These are phyloP conservation scores for Trilocha varians DNA, from an alignment of 2,888 invertebrate genomes.

Conservation along the genomic window DNA sequence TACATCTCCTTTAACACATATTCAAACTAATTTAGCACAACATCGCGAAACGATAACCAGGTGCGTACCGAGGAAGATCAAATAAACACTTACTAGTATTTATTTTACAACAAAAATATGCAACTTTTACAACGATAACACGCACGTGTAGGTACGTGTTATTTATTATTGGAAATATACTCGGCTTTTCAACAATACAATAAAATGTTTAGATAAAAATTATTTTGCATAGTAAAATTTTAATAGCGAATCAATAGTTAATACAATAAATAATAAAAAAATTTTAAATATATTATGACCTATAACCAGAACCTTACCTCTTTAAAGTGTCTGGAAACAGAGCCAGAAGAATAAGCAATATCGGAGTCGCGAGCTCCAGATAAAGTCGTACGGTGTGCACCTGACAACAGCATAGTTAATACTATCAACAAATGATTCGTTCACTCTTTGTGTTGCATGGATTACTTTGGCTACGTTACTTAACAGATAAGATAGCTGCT, in stretches of 20 bases:
- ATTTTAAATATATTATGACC: neutral
- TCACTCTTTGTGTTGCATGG: constrained; percentile 28
- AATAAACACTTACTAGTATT: constrained; percentile 12
- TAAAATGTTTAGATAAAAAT: neutral
- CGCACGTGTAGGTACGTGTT: neutral
- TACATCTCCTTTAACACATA: too few relatives aligned
- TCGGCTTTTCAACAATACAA: neutral
- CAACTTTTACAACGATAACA: neutral
- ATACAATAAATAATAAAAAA: neutral
- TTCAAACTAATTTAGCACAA: neutral
- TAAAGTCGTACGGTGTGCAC: constrained; percentile 46
- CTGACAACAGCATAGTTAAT: constrained; percentile 60
- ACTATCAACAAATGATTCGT: constrained; percentile 25
- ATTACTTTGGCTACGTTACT: constrained; percentile 35
- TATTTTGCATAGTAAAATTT: neutral
- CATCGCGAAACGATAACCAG: neutral
- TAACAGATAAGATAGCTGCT: constrained; percentile 58
- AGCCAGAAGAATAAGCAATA: constrained; percentile 17
- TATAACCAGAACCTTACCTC: constrained; percentile 29
- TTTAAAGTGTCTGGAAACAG: constrained; percentile 21
- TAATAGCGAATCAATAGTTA: neutral
- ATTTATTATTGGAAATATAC: neutral
- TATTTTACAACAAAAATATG: neutral
- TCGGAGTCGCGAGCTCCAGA: constrained; percentile 21
- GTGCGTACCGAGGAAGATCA: constrained; percentile 4